Evolutionary conservation across 35 echinoderm and acorn worm species (phyloP).

Genomic region (Heliocidaris tuberculata): DNA sequence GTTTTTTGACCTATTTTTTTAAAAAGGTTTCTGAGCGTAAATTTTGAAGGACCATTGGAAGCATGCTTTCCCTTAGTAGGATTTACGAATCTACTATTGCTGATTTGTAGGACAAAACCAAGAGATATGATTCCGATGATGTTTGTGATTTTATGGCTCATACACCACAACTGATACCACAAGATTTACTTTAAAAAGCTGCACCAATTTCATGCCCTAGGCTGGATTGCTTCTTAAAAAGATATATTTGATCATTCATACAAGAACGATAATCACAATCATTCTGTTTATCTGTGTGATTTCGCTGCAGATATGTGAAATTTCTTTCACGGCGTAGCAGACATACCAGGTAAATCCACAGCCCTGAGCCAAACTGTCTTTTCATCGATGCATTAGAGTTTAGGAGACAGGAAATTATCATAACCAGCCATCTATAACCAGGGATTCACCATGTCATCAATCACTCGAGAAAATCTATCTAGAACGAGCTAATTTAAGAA

Average conservation of each 20-base stretch:
- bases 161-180: neutral
- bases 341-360: neutral
- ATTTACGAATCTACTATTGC: neutral
- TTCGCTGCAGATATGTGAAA: neutral
- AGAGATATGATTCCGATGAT: neutral
- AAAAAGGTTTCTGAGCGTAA: no score
- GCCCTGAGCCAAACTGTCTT: neutral
- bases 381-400: neutral
- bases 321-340: neutral
- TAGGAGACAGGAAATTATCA: slow-evolving; percentile 1
- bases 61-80: neutral
- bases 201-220: neutral
- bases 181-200: neutral
- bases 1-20: no score
- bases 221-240: neutral
- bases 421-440: slow-evolving; percentile 10
- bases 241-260: neutral
- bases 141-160: neutral
- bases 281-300: neutral
- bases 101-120: neutral
- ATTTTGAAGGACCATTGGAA: no score
- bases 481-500: slow-evolving; percentile 11
- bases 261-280: neutral
- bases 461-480: slow-evolving; percentile 17
- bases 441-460: slow-evolving; percentile 9